These are phyloP conservation scores for Numenius arquata DNA, from an alignment of 2,113 vertebrate species.

Conservation along the genomic window DNA sequence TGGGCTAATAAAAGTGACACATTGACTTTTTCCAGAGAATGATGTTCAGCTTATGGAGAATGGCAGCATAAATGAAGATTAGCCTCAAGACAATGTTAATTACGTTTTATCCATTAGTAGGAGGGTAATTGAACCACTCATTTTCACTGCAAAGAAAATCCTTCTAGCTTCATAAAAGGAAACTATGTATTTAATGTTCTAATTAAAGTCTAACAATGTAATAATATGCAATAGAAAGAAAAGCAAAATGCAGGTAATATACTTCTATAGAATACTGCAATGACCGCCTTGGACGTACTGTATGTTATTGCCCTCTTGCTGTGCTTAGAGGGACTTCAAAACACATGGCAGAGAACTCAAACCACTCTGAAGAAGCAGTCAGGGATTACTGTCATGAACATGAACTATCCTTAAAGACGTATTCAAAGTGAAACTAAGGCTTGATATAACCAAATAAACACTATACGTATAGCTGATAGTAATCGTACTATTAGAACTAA, in stretches of 20 bases:
- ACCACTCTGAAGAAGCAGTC: background rate
- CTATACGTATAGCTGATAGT: accelerated
- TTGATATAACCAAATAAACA: background rate
- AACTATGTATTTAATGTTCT: slow-evolving; percentile 60
- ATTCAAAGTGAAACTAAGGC: background rate
- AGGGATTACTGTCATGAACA: background rate
- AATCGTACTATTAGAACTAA: background rate
- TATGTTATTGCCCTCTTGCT: background rate
- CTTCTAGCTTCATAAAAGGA: slow-evolving; percentile 69
- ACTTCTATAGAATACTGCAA: background rate
- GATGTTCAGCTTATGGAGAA: slow-evolving; percentile 63
- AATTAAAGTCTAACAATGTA: slow-evolving; percentile 53
- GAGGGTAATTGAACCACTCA: slow-evolving; percentile 71
- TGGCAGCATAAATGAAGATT: slow-evolving; percentile 70
- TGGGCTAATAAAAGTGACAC: slow-evolving; percentile 78
- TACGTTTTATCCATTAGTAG: slow-evolving; percentile 74
- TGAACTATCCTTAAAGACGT: background rate
- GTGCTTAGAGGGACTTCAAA: background rate
- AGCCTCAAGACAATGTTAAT: slow-evolving; percentile 79
- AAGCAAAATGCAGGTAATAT: background rate
- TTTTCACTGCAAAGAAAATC: slow-evolving; percentile 71
- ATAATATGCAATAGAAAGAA: background rate
- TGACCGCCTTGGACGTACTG: background rate
- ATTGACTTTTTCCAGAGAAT: slow-evolving; percentile 73
- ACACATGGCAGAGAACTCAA: background rate